Evolutionary conservation across 2,797 vertebrate genomes (phyloP), one percentile per base, ranked within the genome.

Genomic region (Triplophysa yarkandensis): DNA sequence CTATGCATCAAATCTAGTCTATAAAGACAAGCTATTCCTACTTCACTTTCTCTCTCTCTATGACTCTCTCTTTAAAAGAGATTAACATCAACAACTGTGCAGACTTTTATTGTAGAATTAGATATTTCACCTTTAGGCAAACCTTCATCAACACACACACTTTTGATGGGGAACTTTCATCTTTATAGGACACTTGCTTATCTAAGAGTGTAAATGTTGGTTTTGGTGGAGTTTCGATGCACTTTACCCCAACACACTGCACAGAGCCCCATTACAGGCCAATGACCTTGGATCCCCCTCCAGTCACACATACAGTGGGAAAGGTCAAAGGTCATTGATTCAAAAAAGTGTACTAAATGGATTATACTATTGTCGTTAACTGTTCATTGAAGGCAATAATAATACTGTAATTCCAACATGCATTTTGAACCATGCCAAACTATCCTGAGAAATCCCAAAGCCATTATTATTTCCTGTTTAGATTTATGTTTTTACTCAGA

Each of bases 51-150:
- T 36, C 6, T 48, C 19, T 25, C 23, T 71, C 1, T 32, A 8
- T 10, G 16, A 7, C 16, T 9, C 32, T 58, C 3, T 9, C n/a
- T n/a, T n/a, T n/a, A n/a, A n/a, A n/a, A 9, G 7, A 17, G 17
- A 32, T 7, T 32, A 32, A 58, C 27, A 25, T 34, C 14, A 41
- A 62, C 34, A 62, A 32, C 48, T 67, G 61, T 57, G 67, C 61
- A 52, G 43, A 63, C 30, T 68, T 71, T 48, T 65, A 28, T 50
- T 71, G 32, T 71, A 67, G 54, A 32, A 77, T 73, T 77, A 54
- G 55, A 27, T 39, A 25, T 58, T 61, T 74, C 44, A 57, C 61
- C 52, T 74, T 55, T 27, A 48, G 62, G 48, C 39, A 32, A 61
- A 34, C 7, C 44, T 10, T 11, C 19, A 50, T 23, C 9, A 50